A percentile compares a stretch with the other conserved stretches of the same genome.
phyloP scores from a whole-genome alignment of 2,888 invertebrate genomes.

The Athripsodes cinereus region DNA sequence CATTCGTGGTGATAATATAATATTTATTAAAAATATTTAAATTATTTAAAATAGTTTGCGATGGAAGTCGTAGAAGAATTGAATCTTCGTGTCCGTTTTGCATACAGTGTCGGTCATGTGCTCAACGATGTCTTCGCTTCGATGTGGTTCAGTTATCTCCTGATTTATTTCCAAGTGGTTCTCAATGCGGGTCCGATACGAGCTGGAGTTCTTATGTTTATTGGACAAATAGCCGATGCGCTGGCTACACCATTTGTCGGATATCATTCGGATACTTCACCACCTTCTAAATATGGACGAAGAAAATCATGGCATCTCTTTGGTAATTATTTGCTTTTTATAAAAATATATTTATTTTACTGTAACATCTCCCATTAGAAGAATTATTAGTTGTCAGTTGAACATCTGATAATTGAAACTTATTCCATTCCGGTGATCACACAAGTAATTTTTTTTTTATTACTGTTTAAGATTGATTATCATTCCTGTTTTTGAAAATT shows the following conservation, averaged over 20 bases:
- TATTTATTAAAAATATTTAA: too few relatives aligned
- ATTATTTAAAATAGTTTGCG: too few relatives aligned
- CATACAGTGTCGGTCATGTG: conserved; percentile 77
- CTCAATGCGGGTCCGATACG: conserved; percentile 51
- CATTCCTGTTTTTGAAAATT: too few relatives aligned
- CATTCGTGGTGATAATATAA: background rate
- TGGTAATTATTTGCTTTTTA: conserved; percentile 49
- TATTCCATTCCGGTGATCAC: too few relatives aligned
- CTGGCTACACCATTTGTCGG: conserved; percentile 85
- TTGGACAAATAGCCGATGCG: conserved; percentile 83
- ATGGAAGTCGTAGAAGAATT: background rate
- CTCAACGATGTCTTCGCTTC: conserved; percentile 89
- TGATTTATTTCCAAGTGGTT: conserved; percentile 70
- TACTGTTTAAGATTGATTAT: too few relatives aligned
- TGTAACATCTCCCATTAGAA: too few relatives aligned
- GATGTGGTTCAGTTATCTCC: conserved; percentile 90
- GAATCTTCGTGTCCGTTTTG: conserved; percentile 33
- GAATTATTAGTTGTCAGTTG: too few relatives aligned
- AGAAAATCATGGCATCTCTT: conserved; percentile 86
- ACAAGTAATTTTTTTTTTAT: too few relatives aligned
- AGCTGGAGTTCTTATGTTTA: conserved; percentile 62
- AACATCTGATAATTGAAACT: too few relatives aligned
- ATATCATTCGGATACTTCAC: conserved; percentile 69
- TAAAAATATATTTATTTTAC: background rate
- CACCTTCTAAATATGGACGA: conserved; percentile 66